These are phyloP conservation scores for Drosophila eugracilis DNA, from an alignment of 1,140 invertebrate species.

Conservation along the genomic window DNA sequence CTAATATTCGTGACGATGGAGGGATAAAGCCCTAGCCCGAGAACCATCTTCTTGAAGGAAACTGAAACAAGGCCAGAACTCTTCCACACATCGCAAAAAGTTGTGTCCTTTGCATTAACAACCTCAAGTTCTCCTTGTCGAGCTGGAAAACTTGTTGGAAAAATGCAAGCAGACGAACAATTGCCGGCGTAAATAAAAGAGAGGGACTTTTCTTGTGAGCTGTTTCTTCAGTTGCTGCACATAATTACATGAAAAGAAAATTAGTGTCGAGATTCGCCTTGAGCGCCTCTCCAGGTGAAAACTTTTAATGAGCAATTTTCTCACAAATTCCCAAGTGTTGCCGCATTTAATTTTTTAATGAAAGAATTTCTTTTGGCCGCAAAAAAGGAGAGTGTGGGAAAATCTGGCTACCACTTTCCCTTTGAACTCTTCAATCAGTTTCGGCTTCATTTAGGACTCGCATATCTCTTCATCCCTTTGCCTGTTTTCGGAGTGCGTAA, in stretches of 20 bases:
- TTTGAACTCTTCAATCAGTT: constrained; percentile 28
- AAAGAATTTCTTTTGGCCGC: constrained; percentile 43
- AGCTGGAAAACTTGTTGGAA: constrained; percentile 26
- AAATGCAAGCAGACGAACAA: constrained; percentile 46
- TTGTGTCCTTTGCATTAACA: constrained; percentile 29
- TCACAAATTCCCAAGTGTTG: constrained; percentile 79
- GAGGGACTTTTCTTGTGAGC: constrained; percentile 21
- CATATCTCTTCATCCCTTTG: constrained; percentile 12
- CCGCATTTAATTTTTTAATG: constrained; percentile 81
- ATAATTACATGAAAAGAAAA: constrained; percentile 81
- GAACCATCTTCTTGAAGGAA: neutral
- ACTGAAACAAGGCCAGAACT: constrained; percentile 1
- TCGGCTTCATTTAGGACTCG: constrained; percentile 35
- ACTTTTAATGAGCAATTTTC: constrained; percentile 83
- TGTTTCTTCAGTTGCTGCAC: constrained; percentile 54
- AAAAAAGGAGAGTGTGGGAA: constrained; percentile 2
- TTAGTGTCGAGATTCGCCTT: constrained; percentile 79
- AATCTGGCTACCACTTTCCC: constrained; percentile 14
- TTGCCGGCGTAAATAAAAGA: constrained; percentile 34
- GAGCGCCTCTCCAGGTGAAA: constrained; percentile 76
- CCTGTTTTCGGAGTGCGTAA: neutral
- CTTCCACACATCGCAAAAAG: constrained; percentile 27
- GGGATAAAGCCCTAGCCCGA: neutral
- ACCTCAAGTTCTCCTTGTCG: constrained; percentile 31
- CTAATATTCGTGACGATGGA: constrained; percentile 23